Evolutionary conservation across 2,797 vertebrate species (phyloP).

Genomic region (Sandelia bainsii): DNA sequence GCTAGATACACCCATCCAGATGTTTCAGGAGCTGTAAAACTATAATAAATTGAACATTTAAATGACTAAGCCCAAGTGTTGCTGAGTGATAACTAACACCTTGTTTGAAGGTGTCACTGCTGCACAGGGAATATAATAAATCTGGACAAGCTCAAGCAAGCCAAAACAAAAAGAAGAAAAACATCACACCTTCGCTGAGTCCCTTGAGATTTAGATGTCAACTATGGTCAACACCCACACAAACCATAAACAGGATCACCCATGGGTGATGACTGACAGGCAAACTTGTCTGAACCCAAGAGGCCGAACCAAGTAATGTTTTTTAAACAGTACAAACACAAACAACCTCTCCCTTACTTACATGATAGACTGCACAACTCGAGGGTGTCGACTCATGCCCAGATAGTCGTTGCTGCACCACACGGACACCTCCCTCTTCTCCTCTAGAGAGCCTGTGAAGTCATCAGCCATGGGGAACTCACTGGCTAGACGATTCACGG

Average conservation of each 20-base stretch:
- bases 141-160: slow-evolving; percentile 39
- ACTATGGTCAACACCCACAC: slow-evolving; percentile 20
- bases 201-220: slow-evolving; percentile 28
- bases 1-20: not conserved
- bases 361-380: slow-evolving; percentile 88
- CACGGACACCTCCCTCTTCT: slow-evolving; percentile 91
- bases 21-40: not conserved
- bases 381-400: slow-evolving; percentile 93
- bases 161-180: slow-evolving; percentile 3
- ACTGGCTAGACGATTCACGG: slow-evolving; percentile 90
- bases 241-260: slow-evolving; percentile 15
- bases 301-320: not conserved
- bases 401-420: slow-evolving; percentile 98
- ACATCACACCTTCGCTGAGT: not conserved
- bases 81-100: not conserved
- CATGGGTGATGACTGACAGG: slow-evolving; percentile 31
- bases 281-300: slow-evolving; percentile 5
- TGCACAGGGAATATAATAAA: not conserved
- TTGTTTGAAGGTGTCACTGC: slow-evolving; percentile 11
- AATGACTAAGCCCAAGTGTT: slow-evolving; percentile 2
- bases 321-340: not conserved
- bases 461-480: slow-evolving; percentile 86
- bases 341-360: slow-evolving; percentile 76
- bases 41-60: not conserved
- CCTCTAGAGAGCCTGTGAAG: slow-evolving; percentile 85